These are phyloP conservation scores for Pecten maximus DNA, from an alignment of 2,888 invertebrate species.

Conservation along the genomic window DNA sequence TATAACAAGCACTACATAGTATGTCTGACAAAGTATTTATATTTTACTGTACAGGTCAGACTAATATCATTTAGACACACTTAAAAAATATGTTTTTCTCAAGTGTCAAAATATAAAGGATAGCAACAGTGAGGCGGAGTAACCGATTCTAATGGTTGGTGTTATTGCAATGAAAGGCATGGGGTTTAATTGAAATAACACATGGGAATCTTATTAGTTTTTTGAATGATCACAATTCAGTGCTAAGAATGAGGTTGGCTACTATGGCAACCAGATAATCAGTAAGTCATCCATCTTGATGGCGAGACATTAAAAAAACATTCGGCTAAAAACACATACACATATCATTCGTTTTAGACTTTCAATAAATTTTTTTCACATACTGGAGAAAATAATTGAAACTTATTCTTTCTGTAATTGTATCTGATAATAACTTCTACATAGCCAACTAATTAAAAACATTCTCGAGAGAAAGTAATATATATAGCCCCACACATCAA, in stretches of 20 bases:
- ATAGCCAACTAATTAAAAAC: not conserved
- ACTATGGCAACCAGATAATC: constrained; percentile 28
- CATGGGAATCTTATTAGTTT: constrained; percentile 16
- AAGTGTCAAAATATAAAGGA: constrained; percentile 31
- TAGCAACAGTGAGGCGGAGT: not conserved
- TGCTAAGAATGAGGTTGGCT: constrained; percentile 30
- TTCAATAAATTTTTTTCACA: not conserved
- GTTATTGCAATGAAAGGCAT: not conserved
- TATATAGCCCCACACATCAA: not conserved
- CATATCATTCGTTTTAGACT: not conserved
- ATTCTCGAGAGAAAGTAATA: not conserved
- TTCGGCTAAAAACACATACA: not conserved
- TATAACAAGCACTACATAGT: not conserved
- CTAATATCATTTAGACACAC: not conserved
- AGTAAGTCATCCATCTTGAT: not conserved
- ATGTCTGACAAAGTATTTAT: not conserved
- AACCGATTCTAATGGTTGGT: not conserved
- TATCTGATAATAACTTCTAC: not conserved
- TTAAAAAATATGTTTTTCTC: constrained; percentile 11
- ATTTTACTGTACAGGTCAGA: not conserved
- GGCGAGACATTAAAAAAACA: constrained; percentile 27
- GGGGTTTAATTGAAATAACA: constrained; percentile 27
- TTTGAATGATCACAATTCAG: constrained; percentile 35
- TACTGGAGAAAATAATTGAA: not conserved
- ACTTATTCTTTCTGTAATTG: not conserved